Percentiles rank a stretch among this genome's conserved stretches.
Evolutionary conservation across 2,888 invertebrate species (phyloP).

Genomic region (Pammene aurita): DNA sequence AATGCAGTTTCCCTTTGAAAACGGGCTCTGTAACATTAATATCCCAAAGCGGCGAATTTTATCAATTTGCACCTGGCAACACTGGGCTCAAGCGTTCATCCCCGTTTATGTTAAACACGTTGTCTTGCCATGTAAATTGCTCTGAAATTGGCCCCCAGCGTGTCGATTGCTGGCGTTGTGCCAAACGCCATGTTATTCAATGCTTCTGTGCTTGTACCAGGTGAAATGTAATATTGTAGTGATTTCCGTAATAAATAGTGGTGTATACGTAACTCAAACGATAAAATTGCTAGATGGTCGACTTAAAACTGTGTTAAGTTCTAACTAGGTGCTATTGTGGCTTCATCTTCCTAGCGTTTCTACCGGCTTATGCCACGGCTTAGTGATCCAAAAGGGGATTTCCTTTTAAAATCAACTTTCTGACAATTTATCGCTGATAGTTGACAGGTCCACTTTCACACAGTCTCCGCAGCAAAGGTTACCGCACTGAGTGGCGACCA

Average conservation of each 20-base stretch:
- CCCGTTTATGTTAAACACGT: constrained; percentile 41
- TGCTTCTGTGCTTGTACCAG: constrained; percentile 6
- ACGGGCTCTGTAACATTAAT: background rate
- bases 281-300: too few relatives aligned
- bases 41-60: constrained; percentile 18
- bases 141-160: constrained; percentile 35
- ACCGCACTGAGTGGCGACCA: too few relatives aligned
- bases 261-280: background rate
- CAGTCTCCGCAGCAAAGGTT: too few relatives aligned
- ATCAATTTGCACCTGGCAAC: constrained; percentile 41
- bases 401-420: too few relatives aligned
- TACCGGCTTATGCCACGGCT: too few relatives aligned
- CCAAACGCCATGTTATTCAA: constrained; percentile 37
- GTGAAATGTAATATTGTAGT: constrained; percentile 7
- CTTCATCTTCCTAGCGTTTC: too few relatives aligned
- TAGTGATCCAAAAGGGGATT: too few relatives aligned
- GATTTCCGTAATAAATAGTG: constrained; percentile 6
- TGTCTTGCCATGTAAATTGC: constrained; percentile 38
- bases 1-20: too few relatives aligned
- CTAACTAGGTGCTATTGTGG: too few relatives aligned
- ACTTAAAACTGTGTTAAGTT: too few relatives aligned
- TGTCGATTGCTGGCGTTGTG: constrained; percentile 29
- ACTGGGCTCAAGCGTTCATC: constrained; percentile 32
- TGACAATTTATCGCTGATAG: too few relatives aligned
- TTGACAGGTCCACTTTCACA: too few relatives aligned